Conservation (phyloP, 1,140 invertebrate species). For the Brachionus rubens region DNA sequence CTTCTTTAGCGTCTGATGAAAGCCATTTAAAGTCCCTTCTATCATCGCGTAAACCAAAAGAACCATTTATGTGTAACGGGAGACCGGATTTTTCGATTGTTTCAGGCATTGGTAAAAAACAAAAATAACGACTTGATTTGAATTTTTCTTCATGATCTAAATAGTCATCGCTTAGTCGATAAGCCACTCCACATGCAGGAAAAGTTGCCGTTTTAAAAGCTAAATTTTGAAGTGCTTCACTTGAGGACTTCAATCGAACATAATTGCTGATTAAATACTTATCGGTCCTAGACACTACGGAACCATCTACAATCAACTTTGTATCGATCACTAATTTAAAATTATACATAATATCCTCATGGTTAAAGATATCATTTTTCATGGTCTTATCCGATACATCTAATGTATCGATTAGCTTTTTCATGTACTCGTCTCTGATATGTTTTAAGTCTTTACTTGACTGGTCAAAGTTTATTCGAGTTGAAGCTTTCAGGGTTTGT, state of each 20-base stretch:
- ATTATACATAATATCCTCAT: background rate
- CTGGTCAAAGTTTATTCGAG: background rate
- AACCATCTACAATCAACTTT: background rate
- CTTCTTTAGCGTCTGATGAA: conserved; percentile 43
- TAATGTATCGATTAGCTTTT: background rate
- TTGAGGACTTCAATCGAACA: conserved; percentile 29
- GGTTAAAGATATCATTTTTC: background rate
- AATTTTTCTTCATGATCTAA: background rate
- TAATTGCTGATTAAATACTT: conserved; percentile 5
- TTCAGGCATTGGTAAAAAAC: conserved; percentile 49
- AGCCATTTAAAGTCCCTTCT: conserved; percentile 51
- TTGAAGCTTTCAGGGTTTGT: background rate
- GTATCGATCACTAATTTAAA: background rate
- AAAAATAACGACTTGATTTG: conserved; percentile 47
- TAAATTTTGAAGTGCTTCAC: background rate
- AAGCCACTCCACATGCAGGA: conserved; percentile 33
- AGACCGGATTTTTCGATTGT: conserved; percentile 47
- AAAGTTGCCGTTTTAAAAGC: background rate
- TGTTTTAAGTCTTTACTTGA: conserved; percentile 15
- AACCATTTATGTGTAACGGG: conserved; percentile 49
- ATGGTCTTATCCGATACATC: background rate
- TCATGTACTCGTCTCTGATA: background rate
- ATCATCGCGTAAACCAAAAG: conserved; percentile 49
- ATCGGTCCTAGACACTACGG: background rate
- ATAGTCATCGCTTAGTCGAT: background rate